Evolutionary conservation across 2,888 invertebrate genomes (phyloP).

Genomic region (Hypomecis punctinalis): DNA sequence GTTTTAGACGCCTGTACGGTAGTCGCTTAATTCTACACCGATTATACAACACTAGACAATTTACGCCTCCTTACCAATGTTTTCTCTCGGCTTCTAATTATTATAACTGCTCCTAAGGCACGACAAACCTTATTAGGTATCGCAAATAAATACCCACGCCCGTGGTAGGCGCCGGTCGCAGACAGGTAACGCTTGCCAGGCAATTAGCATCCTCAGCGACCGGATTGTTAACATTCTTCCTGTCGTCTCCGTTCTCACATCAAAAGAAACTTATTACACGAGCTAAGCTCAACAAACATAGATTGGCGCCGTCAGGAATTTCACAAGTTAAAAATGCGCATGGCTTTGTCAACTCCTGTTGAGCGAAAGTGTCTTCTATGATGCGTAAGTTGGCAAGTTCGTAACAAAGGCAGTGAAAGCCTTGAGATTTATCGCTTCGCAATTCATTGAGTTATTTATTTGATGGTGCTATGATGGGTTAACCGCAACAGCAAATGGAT

Average conservation of each 20-base stretch:
- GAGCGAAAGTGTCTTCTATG: conserved; percentile 41
- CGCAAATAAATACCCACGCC: conserved; percentile 37
- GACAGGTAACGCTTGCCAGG: conserved; percentile 63
- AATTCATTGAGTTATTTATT: conserved; percentile 32
- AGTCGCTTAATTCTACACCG: not conserved
- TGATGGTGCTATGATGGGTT: conserved; percentile 31
- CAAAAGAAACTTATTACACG: conserved; percentile 52
- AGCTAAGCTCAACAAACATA: conserved; percentile 35
- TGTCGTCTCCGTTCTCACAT: conserved; percentile 65
- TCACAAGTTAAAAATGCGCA: conserved; percentile 40
- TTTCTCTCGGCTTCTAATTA: conserved; percentile 18
- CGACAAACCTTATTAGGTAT: conserved; percentile 22
- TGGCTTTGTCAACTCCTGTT: conserved; percentile 23
- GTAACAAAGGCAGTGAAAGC: conserved; percentile 45
- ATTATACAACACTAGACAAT: conserved; percentile 10
- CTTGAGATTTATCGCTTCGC: conserved; percentile 36
- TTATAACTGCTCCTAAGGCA: conserved; percentile 12
- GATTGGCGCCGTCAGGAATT: conserved; percentile 42
- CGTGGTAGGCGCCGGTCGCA: conserved; percentile 55
- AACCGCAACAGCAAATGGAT: conserved; percentile 16
- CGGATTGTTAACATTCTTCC: conserved; percentile 72
- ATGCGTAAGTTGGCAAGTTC: conserved; percentile 31
- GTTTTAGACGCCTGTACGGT: no score
- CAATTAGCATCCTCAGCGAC: conserved; percentile 73
- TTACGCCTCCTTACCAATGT: conserved; percentile 9